Evolutionary conservation across 2,888 invertebrate genomes (phyloP).

Genomic region (Portevinia maculata): DNA sequence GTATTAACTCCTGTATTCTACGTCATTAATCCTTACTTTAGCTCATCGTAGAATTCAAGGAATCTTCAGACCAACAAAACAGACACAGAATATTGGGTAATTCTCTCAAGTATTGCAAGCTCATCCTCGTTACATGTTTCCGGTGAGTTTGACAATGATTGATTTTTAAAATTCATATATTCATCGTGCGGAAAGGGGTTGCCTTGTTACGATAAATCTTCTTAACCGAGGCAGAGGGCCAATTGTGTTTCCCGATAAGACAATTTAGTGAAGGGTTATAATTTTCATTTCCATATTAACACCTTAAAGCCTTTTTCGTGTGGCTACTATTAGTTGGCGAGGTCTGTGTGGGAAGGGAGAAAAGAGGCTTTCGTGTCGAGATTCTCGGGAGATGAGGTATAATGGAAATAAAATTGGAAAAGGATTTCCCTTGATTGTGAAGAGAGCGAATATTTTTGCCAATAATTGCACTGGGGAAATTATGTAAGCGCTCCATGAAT

Average conservation of each 20-base stretch:
- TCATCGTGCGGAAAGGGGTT: constrained; percentile 45
- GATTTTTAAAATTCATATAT: constrained; percentile 54
- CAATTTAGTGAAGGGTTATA: constrained; percentile 5
- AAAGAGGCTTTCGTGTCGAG: background rate
- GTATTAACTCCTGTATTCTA: constrained; percentile 40
- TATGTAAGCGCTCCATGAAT: constrained; percentile 12
- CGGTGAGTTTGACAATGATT: constrained; percentile 58
- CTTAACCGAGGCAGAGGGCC: constrained; percentile 19
- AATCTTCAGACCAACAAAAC: background rate
- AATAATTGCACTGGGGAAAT: background rate
- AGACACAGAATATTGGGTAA: constrained; percentile 26
- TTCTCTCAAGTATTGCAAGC: constrained; percentile 23
- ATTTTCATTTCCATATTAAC: constrained; percentile 63
- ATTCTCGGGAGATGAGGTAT: constrained; percentile 33
- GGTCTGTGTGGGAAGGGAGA: background rate
- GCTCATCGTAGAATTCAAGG: constrained; percentile 9
- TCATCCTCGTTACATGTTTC: constrained; percentile 36
- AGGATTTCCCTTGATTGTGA: constrained; percentile 23
- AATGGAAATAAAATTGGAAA: constrained; percentile 68
- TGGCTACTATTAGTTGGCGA: background rate
- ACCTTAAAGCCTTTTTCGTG: constrained; percentile 31
- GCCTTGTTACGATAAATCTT: constrained; percentile 27
- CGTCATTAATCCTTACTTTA: constrained; percentile 28
- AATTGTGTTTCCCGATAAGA: constrained; percentile 31
- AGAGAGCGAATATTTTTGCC: constrained; percentile 41